Conservation (phyloP, 1,140 invertebrate genomes). For the Ylistrum balloti region DNA sequence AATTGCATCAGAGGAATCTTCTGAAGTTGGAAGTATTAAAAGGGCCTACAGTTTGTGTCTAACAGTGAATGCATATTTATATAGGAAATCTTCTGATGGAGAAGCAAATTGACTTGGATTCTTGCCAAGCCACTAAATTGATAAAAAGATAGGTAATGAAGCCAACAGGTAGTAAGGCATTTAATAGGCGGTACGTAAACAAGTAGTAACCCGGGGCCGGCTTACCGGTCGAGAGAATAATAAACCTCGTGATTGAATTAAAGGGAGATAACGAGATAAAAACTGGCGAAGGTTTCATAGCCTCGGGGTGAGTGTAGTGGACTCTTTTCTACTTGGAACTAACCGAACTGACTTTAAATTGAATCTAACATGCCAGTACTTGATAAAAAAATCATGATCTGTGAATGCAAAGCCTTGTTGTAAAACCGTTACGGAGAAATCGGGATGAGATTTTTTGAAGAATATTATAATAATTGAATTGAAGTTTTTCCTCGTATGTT, state of each 20-base stretch:
- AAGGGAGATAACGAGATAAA: background rate
- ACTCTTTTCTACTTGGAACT: background rate
- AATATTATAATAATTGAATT: too few species aligned
- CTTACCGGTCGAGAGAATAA: background rate
- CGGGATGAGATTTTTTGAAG: too few species aligned
- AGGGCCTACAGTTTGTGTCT: background rate
- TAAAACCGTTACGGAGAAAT: too few species aligned
- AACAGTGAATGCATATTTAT: background rate
- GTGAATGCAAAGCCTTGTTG: too few species aligned
- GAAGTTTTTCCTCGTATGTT: too few species aligned
- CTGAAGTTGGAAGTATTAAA: background rate
- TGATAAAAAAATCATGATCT: too few species aligned
- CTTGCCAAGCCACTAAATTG: background rate
- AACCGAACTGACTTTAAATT: too few species aligned
- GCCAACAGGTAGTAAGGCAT: constrained; percentile 7
- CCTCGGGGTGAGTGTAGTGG: background rate
- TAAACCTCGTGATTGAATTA: background rate
- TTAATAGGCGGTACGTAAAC: background rate
- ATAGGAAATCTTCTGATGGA: background rate
- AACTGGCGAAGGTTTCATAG: background rate
- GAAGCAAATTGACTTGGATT: background rate
- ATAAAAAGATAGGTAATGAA: constrained; percentile 22
- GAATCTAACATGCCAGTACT: too few species aligned
- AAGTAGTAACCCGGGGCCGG: background rate
- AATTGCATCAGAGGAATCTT: background rate